phyloP scores from a whole-genome alignment of 2,888 invertebrate genomes.

The Andrena hattorfiana region DNA sequence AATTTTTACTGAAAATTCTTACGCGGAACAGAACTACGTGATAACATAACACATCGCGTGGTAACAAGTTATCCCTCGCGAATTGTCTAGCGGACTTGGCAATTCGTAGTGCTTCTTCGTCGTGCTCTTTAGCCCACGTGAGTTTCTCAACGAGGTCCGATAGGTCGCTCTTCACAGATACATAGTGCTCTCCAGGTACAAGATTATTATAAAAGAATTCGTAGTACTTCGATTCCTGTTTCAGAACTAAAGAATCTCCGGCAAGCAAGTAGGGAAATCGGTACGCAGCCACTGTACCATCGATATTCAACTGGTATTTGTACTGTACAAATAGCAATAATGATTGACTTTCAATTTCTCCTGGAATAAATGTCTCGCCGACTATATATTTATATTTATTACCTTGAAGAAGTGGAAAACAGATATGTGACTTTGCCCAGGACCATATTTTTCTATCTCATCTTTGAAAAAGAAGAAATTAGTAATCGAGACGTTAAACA shows the following conservation, averaged over 20 bases:
- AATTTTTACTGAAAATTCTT: constrained; percentile 38
- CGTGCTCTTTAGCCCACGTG: constrained; percentile 91
- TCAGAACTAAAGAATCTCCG: constrained; percentile 95
- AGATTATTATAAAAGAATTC: constrained; percentile 96
- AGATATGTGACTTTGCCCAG: constrained; percentile 93
- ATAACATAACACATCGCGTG: constrained; percentile 95
- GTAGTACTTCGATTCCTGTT: constrained; percentile 97
- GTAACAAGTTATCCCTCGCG: constrained; percentile 92
- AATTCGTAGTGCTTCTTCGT: constrained; percentile 89
- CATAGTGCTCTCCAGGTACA: constrained; percentile 91
- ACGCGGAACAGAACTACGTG: constrained; percentile 88
- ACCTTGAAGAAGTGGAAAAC: constrained; percentile 98
- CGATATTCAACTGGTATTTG: constrained; percentile 97
- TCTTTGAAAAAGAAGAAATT: constrained; percentile 98
- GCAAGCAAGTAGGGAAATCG: constrained; percentile 96
- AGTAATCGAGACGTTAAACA: constrained; percentile 96
- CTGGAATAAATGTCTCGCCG: neutral
- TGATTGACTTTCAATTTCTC: constrained; percentile 19
- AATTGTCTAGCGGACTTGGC: constrained; percentile 89
- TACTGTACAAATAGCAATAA: constrained; percentile 88
- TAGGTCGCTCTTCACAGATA: constrained; percentile 93
- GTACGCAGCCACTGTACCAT: constrained; percentile 99
- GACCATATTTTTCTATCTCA: constrained; percentile 93
- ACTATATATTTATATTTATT: constrained; percentile 57
- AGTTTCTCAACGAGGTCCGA: constrained; percentile 92